Base-by-base conservation (phyloP, 2,888 invertebrate species). In the Pandemis corylana region DNA sequence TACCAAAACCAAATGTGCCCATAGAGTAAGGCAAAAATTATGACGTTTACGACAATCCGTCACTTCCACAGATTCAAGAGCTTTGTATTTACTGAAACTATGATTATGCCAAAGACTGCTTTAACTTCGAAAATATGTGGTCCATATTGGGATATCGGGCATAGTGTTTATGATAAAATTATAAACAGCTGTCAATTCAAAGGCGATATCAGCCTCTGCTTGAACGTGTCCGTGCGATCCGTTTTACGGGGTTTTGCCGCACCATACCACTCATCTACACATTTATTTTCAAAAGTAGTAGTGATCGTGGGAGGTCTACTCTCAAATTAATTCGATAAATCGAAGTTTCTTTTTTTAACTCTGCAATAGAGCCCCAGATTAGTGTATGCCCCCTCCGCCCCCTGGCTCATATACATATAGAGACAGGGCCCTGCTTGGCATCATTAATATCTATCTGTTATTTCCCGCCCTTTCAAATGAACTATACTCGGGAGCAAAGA, bases 1-100 rank as follows among this genome's bases (percentile, higher is more conserved):
- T 68, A 65, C 67, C 62, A 75, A 75, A 75, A 65, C 67, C 62
- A 75, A 75, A 75, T 75, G 75, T 67, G 75, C 62, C 75, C 75
- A 75, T 75, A 75, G 75, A 75, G 70, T 75, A 71, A 67, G 67
- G 61, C 67, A 46, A 36, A 62, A 75, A 75, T 71, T 75, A 71
- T 75, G 75, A 75, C 75, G 75, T 75, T 75, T 75, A 70, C 41
- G 44, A 71, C 66, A 49, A 75, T 67, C 75, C 65, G 70, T 75
- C 66, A 53, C 75, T 75, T 53, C 75, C 75, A 75, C 75, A 75
- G 75, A 63, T 20, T 62, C 59, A 70, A 75, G 13, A 46, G 44
- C 36, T 5, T 66, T 49, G 49, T 51, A 59, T 12, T 42, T 28
- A 46, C 10, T 46, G 46, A 46, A 12, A 5, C 12, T 46, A 46